Percentiles rank a stretch among this genome's conserved stretches.
phyloP scores from a whole-genome alignment of 92 coral and sea anemone genomes.

The Muricea muricata region DNA sequence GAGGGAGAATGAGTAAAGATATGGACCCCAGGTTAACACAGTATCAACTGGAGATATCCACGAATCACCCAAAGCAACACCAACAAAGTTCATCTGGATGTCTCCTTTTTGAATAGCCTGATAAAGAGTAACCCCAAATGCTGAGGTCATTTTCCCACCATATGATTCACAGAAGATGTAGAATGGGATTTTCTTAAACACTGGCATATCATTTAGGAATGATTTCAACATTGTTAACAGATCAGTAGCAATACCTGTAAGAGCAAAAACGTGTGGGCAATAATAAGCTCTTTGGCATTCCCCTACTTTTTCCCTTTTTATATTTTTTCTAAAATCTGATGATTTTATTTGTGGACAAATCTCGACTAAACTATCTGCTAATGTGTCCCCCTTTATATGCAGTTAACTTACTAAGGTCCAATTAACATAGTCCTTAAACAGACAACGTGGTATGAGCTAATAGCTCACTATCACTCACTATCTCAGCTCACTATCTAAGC shows the following conservation, averaged over 20 bases:
- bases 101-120: constrained; percentile 72
- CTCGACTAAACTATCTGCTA: too few species aligned
- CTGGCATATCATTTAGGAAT: constrained; percentile 79
- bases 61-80: constrained; percentile 95
- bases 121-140: constrained; percentile 89
- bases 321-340: too few species aligned
- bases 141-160: constrained; percentile 97
- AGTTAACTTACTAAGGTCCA: too few species aligned
- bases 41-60: constrained; percentile 98
- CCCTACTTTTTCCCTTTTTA: too few species aligned
- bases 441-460: too few species aligned
- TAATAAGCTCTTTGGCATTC: too few species aligned
- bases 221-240: constrained; percentile 80
- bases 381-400: too few species aligned
- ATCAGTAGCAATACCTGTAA: constrained; percentile 84
- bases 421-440: too few species aligned
- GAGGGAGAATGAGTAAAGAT: constrained; percentile 82
- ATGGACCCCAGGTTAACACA: constrained; percentile 91
- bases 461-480: too few species aligned
- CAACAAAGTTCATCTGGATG: constrained; percentile 78
- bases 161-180: constrained; percentile 96
- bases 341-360: too few species aligned
- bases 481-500: too few species aligned
- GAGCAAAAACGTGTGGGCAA: background rate
- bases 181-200: constrained; percentile 78